Evolutionary conservation across 2,888 invertebrate genomes (phyloP), one percentile per base, ranked within the genome.

Genomic region (Drosophila melanosoma): DNA sequence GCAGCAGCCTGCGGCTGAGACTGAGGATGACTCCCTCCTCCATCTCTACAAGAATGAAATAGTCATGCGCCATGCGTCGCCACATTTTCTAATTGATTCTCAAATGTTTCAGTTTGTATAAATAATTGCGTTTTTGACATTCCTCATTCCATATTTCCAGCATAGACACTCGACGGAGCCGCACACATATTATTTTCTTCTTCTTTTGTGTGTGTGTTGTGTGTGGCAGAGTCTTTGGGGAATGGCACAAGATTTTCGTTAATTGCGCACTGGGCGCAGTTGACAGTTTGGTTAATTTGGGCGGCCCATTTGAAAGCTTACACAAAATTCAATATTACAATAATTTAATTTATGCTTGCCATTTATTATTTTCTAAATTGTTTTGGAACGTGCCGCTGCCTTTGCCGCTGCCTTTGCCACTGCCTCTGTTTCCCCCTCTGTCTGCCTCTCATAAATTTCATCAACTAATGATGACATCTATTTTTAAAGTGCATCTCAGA

Each of bases 51-150:
- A 29, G 26, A 17, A 2, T 26, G 11, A 1, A 29, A 26, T 53
- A 58, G 69, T 65, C 68, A 69, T 80, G 81, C 78, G 88, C 82
- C 87, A 90, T 83, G 89, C 89, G 89, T 86, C 89, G 87, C 87
- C 87, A 90, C 90, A 90, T 90, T 91, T 90, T 87, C 92, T 91
- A 90, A 91, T 91, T 91, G 91, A 87, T 92, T 91, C 90, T 86
- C 82, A 91, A 91, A 91, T 91, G 90, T 89, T 90, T 87, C 82
- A 87, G 79, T 89, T 91, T 87, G 80, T 89, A 83, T 89, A 91
- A 91, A 91, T 91, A 90, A 91, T 91, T 85, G 83, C 78, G 87
- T 87, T 91, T 91, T 91, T 91, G 90, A 91, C 91, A 90, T 90
- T 86, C 49, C 59, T 48, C 23, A 72, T 89, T 76, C 87, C 87